These are phyloP conservation scores for Chelidonichthys spinosus DNA, from an alignment of 2,797 vertebrate genomes.

Conservation along the genomic window DNA sequence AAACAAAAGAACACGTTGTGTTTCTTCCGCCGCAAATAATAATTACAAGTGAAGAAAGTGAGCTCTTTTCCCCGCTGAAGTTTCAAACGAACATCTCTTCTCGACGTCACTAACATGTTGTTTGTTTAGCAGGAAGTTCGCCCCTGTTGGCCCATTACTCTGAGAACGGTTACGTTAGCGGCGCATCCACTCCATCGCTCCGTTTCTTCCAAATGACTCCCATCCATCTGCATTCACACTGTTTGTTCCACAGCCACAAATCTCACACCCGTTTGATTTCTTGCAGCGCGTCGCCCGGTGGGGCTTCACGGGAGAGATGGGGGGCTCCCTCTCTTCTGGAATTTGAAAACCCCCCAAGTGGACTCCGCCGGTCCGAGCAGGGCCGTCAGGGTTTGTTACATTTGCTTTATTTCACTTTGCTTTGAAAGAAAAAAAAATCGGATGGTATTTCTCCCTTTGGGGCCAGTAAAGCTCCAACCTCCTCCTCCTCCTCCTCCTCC, in stretches of 20 bases:
- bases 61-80: not conserved
- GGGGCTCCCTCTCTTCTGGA: slow-evolving; percentile 36
- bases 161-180: slow-evolving; percentile 4
- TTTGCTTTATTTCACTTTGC: slow-evolving; percentile 42
- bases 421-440: slow-evolving; percentile 1
- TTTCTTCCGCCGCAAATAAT: not conserved
- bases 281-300: slow-evolving; percentile 16
- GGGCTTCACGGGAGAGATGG: slow-evolving; percentile 25
- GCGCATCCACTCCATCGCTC: slow-evolving; percentile 10
- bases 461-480: slow-evolving; percentile 44
- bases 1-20: not conserved
- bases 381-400: slow-evolving; percentile 38
- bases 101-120: not conserved
- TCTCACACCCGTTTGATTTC: slow-evolving; percentile 33
- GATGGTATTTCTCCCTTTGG: slow-evolving; percentile 23
- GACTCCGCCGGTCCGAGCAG: slow-evolving; percentile 7
- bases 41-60: not conserved
- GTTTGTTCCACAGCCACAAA: slow-evolving; percentile 21
- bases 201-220: slow-evolving; percentile 31
- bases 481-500: not conserved
- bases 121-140: not conserved
- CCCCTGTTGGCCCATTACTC: slow-evolving; percentile 37
- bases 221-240: slow-evolving; percentile 36
- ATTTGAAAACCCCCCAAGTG: slow-evolving; percentile 42
- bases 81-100: not conserved